These are phyloP conservation scores for Heliconius cydno DNA, from an alignment of 2,888 invertebrate species.

Conservation along the genomic window DNA sequence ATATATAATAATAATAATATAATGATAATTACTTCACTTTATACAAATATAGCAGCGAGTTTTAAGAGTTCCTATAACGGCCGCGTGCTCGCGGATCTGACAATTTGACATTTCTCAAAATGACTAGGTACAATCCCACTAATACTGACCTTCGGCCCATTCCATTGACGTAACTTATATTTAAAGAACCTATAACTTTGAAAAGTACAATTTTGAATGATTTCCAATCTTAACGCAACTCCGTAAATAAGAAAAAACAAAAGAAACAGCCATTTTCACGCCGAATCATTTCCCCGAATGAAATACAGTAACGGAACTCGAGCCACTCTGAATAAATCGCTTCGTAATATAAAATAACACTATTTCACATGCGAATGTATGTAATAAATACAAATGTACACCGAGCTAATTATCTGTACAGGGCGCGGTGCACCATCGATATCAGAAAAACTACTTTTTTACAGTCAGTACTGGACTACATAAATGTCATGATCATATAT, in stretches of 20 bases:
- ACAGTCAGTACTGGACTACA: conserved; percentile 74
- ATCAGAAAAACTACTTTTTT: conserved; percentile 67
- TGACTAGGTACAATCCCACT: conserved; percentile 80
- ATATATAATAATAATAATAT: conserved; percentile 77
- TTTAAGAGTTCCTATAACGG: conserved; percentile 89
- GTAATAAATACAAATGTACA: conserved; percentile 73
- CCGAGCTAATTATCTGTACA: conserved; percentile 70
- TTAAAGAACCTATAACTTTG: conserved; percentile 68
- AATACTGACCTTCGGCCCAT: conserved; percentile 55
- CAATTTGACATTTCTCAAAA: conserved; percentile 83
- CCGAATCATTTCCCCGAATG: conserved; percentile 71
- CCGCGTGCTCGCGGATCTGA: conserved; percentile 79
- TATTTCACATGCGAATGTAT: conserved; percentile 66
- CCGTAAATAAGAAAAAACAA: conserved; percentile 48
- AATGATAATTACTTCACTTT: conserved; percentile 84
- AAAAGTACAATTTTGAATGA: conserved; percentile 67
- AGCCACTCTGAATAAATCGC: conserved; percentile 78
- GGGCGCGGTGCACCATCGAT: conserved; percentile 62
- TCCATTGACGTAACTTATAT: conserved; percentile 63
- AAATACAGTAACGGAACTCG: conserved; percentile 80
- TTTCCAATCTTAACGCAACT: conserved; percentile 57
- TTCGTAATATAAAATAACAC: conserved; percentile 64
- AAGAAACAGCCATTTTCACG: conserved; percentile 54
- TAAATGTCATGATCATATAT: conserved; percentile 76
- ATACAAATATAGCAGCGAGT: conserved; percentile 90